A percentile compares a stretch with the other conserved stretches of the same genome.
Evolutionary conservation across 2,888 invertebrate species (phyloP).

Genomic region (Chalcis sispes): DNA sequence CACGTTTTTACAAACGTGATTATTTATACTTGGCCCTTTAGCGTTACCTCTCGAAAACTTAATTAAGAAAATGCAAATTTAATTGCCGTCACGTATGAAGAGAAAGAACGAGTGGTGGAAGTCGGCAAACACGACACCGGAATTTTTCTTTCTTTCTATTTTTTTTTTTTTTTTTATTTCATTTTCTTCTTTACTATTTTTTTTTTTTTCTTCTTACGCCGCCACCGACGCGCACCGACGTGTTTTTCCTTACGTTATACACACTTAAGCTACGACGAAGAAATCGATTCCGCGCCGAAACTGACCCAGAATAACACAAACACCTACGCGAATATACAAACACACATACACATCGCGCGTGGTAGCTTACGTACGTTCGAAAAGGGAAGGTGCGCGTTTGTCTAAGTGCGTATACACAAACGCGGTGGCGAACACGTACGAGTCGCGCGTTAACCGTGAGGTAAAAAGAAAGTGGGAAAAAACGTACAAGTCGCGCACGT

Average conservation of each 20-base stretch:
- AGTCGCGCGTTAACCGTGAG: too few species aligned
- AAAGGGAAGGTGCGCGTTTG: too few species aligned
- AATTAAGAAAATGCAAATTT: constrained; percentile 50
- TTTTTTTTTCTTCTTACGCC: too few species aligned
- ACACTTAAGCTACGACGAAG: background rate
- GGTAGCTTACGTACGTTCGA: too few species aligned
- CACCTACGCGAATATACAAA: background rate
- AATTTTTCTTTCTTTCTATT: too few species aligned
- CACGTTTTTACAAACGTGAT: background rate
- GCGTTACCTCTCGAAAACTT: constrained; percentile 4
- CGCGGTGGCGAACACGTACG: too few species aligned
- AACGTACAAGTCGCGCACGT: too few species aligned
- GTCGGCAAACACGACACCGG: too few species aligned
- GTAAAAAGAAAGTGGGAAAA: too few species aligned
- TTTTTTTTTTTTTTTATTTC: too few species aligned
- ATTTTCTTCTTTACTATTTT: too few species aligned
- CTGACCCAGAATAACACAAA: constrained; percentile 20
- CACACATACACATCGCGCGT: background rate
- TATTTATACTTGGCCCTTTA: constrained; percentile 1
- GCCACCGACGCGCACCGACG: background rate
- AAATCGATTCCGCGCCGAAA: constrained; percentile 30
- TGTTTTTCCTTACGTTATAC: background rate
- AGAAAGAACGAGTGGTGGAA: background rate
- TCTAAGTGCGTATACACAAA: too few species aligned
- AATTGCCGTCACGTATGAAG: constrained; percentile 5